These are phyloP conservation scores for Myrmophylax atrothorax DNA, from an alignment of 2,113 vertebrate species.

Conservation along the genomic window DNA sequence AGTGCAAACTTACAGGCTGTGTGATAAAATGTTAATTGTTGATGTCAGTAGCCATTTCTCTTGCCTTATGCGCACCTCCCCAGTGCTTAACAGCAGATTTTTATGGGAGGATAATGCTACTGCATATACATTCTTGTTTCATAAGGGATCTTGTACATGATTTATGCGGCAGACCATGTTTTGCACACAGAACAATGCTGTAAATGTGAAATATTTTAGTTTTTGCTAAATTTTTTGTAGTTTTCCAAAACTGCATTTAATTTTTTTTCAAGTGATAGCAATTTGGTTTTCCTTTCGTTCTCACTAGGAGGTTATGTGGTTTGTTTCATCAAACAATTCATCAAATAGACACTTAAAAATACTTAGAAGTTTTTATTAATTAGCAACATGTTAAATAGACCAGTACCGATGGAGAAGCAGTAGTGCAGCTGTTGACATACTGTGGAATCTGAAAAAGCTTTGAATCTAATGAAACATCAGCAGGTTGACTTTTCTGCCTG, in stretches of 20 bases:
- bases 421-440: neutral
- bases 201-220: neutral
- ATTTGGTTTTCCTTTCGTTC: neutral
- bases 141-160: neutral
- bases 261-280: neutral
- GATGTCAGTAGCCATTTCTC: neutral
- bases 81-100: neutral
- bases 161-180: neutral
- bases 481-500: neutral
- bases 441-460: neutral
- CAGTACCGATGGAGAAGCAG: neutral
- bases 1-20: neutral
- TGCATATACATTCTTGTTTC: neutral
- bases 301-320: neutral
- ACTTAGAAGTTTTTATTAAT: neutral
- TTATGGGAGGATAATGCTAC: neutral
- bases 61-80: neutral
- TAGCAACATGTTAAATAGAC: neutral
- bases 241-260: neutral
- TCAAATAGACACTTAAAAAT: neutral
- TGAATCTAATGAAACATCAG: neutral
- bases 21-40: neutral
- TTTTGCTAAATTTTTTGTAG: neutral
- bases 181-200: neutral
- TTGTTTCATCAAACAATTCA: neutral